phyloP scores from a whole-genome alignment of 37 sponge, comb jelly and placozoan genomes.

The Amphimedon queenslandica region DNA sequence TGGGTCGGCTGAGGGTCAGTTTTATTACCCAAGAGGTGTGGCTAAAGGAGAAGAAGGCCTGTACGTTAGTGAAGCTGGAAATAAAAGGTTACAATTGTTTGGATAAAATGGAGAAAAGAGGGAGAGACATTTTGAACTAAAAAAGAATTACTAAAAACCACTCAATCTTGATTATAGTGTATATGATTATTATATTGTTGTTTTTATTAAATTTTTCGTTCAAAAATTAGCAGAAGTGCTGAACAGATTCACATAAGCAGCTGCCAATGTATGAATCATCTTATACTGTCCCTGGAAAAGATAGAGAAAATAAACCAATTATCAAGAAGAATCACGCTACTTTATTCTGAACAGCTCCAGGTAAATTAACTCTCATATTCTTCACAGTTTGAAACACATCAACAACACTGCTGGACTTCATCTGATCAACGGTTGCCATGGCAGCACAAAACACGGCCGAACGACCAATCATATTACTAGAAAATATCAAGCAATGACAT shows the following conservation, averaged over 20 bases:
- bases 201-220: no score
- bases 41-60: background rate
- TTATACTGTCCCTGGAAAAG: constrained; percentile 1
- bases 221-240: constrained; percentile 7
- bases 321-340: background rate
- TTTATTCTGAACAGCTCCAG: background rate
- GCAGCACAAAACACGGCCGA: constrained; percentile 17
- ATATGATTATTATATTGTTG: background rate
- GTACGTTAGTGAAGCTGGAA: background rate
- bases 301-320: background rate
- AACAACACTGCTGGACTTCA: constrained; percentile 15
- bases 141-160: no score
- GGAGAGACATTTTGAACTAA: no score
- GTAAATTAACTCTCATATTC: background rate
- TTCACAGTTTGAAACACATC: constrained; percentile 47
- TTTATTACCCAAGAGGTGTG: background rate
- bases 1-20: background rate
- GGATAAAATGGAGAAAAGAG: no score
- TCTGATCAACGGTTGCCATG: constrained; percentile 20
- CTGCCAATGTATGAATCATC: background rate
- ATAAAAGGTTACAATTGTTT: background rate
- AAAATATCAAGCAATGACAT: background rate
- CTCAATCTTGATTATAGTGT: background rate
- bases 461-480: background rate
- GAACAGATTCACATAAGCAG: background rate